Percentiles rank a stretch among this genome's conserved stretches.
These are phyloP conservation scores for Poeciliopsis gracilis DNA, from an alignment of 2,797 vertebrate genomes.

Conservation along the genomic window DNA sequence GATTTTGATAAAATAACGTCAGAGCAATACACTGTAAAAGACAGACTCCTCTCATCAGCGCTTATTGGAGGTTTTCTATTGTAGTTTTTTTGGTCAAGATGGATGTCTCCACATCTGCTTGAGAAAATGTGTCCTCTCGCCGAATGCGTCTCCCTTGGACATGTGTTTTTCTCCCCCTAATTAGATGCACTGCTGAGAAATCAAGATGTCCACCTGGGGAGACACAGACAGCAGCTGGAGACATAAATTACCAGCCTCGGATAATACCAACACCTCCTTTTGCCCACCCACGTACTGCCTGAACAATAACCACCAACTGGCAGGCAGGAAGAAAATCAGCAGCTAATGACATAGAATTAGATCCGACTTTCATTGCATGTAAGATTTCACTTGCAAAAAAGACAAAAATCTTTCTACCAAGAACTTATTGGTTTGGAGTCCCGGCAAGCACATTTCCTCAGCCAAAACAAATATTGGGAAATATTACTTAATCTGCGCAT, in stretches of 20 bases:
- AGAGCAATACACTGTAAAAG: conserved; percentile 9
- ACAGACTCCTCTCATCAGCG: conserved; percentile 23
- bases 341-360: conserved; percentile 75
- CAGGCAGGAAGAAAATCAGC: conserved; percentile 62
- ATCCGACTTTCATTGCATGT: conserved; percentile 38
- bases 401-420: conserved; percentile 38
- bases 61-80: conserved; percentile 4
- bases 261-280: conserved; percentile 59
- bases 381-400: conserved; percentile 49
- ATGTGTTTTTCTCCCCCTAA: conserved; percentile 64
- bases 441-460: conserved; percentile 34
- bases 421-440: conserved; percentile 32
- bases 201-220: conserved; percentile 73
- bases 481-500: conserved; percentile 3
- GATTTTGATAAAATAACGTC: conserved; percentile 2
- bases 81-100: background rate
- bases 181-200: conserved; percentile 70
- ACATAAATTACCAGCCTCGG: conserved; percentile 73
- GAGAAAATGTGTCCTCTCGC: conserved; percentile 38
- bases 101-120: conserved; percentile 28
- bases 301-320: conserved; percentile 64
- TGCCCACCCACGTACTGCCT: conserved; percentile 61
- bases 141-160: conserved; percentile 40
- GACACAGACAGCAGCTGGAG: conserved; percentile 65
- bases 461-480: conserved; percentile 20